Evolutionary conservation across 2,888 invertebrate genomes (phyloP), one percentile per base, ranked within the genome.

Genomic region (Lycia hirtaria): DNA sequence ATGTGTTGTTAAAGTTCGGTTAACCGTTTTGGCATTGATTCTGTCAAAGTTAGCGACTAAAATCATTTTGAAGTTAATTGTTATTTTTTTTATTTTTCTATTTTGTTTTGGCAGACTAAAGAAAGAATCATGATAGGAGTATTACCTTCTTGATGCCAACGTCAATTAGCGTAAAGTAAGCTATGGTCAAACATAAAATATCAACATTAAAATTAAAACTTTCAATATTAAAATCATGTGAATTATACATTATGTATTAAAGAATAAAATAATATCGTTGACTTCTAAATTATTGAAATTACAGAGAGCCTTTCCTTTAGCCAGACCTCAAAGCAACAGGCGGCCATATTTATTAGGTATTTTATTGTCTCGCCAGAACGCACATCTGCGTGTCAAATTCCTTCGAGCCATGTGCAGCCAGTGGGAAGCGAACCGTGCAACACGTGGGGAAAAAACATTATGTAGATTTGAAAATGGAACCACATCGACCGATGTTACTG

Each of bases 351-450:
- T 83, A 83, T 85, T 87, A 84, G 83, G 85, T 83, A 86, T 88
- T 87, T 87, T 85, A 87, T 85, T 79, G 75, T 83, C 80, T 81
- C 79, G 78, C 76, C 81, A 83, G 84, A 84, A 85, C 83, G 83
- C 83, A 87, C 91, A 91, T 91, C 91, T 92, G 91, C 91, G 89
- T 88, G 88, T 90, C 88, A 84, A 91, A 92, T 92, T 91, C 91
- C 90, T 85, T 68, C 69, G 74, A 77, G 88, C 88, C 91, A 91
- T 92, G 90, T 92, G 91, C 88, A 83, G 80, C 81, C 80, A 84
- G 83, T 88, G 90, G 87, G 89, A 89, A 90, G 68, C 88, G 81
- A 81, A 83, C 83, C 88, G 83, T 87, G 80, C 66, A 62, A 66
- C 66, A 65, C 61, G 64, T 58, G 54, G 49, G 38, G 52, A 56